Base-by-base conservation (phyloP, 2,797 vertebrate genomes). In the Spheniscus humboldti region DNA sequence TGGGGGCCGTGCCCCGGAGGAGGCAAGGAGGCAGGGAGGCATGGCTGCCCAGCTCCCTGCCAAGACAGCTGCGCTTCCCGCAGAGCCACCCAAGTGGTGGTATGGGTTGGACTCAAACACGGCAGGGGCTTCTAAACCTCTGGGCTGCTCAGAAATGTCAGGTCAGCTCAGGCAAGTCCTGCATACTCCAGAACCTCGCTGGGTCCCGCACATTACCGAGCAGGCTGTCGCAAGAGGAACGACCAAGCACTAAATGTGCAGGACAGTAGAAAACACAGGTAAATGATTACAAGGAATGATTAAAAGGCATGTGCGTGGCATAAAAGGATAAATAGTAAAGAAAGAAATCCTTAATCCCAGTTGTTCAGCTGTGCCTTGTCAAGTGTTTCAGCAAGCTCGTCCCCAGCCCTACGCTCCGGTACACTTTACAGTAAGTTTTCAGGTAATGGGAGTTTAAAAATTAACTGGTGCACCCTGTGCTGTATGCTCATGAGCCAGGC, bases 381-480 rank as follows among this genome's bases (percentile, higher is more conserved):
- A 93, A 89, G 60, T 71, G 72, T 64, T 94, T 83, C 92, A 90
- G 69, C 60, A 73, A 92, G 45, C 71, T 85, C 0, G 27, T 89
- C 86, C 73, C 52, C 19, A 6, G 48, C 75, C 74, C 43, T 69
- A 92, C 5, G 75, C 90, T 96, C 75, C 0, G 0, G 67, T 94
- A 94, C 90, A 85, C 84, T 87, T 96, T 83, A 91, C 74, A 96
- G 89, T 74, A 81, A 86, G 74, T 67, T 80, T 92, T 88, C 77
- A 71, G 69, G 78, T 94, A 95, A 95, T 91, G 57, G 18, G 71
- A 67, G 93, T 71, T 97, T 97, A 97, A 96, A 97, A 89, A 97
- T 97, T 97, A 97, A 96, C 96, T 16, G 64, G 77, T 92, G 90
- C 33, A 16, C 67, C 68, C 84, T 91, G 66, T 57, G 77, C 80